Conservation (phyloP, 2,797 vertebrate species). For the Champsocephalus esox region DNA sequence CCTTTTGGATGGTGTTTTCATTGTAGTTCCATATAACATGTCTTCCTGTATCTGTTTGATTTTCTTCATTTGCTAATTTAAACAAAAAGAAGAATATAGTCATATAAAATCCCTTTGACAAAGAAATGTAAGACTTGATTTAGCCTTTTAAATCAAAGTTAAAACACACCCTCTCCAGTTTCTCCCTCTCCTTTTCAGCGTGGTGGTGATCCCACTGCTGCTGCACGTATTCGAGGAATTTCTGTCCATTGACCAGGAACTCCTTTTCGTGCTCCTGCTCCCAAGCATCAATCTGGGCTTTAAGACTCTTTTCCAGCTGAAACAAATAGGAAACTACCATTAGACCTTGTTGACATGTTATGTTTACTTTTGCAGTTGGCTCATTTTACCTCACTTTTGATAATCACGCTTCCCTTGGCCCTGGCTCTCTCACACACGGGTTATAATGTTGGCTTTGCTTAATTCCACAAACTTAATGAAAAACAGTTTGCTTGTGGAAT, state of each 20-base stretch:
- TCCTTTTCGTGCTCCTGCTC: constrained; percentile 81
- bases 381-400: too few relatives aligned
- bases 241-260: constrained; percentile 91
- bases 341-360: background rate
- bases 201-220: constrained; percentile 90
- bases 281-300: constrained; percentile 87
- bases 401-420: too few relatives aligned
- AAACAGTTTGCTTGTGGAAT: too few relatives aligned
- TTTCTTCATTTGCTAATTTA: constrained; percentile 92
- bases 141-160: background rate
- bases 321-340: background rate
- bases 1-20: constrained; percentile 88
- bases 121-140: accelerated
- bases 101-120: background rate
- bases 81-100: background rate
- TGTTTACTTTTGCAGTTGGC: background rate
- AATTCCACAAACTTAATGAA: too few relatives aligned
- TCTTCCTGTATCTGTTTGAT: constrained; percentile 90
- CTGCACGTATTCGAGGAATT: constrained; percentile 89
- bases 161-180: constrained; percentile 88
- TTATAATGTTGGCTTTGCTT: too few relatives aligned
- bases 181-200: constrained; percentile 91
- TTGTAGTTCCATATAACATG: constrained; percentile 89
- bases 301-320: constrained; percentile 93
- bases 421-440: too few relatives aligned